A percentile compares a stretch with the other conserved stretches of the same genome.
Conservation (phyloP, 2,888 invertebrate species). For the Heliconius cydno region DNA sequence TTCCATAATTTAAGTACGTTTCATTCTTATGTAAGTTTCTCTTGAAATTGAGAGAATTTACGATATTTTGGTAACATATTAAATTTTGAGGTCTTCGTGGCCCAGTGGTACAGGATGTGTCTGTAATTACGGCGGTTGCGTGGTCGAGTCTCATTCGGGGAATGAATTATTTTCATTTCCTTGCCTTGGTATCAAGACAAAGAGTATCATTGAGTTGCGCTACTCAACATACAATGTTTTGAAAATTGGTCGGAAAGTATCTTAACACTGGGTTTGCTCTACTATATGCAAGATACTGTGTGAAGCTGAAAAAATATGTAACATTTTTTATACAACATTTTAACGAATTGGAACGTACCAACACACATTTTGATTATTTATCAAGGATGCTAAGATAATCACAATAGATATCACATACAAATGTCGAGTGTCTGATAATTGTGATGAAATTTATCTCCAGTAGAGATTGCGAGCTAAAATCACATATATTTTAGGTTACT, state of each 20-base stretch:
- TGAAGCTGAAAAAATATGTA: background rate
- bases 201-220: background rate
- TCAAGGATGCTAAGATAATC: slow-evolving; percentile 12
- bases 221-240: too few relatives aligned
- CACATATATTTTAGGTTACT: background rate
- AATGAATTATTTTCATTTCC: background rate
- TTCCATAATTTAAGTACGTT: background rate
- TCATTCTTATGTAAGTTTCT: background rate
- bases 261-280: background rate
- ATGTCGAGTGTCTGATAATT: slow-evolving; percentile 23
- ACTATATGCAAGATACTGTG: background rate
- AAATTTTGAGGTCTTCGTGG: too few relatives aligned
- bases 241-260: background rate
- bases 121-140: background rate
- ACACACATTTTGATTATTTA: slow-evolving; percentile 15
- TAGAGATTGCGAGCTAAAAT: background rate
- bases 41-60: background rate
- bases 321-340: background rate
- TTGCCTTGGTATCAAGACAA: background rate
- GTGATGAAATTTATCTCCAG: slow-evolving; percentile 21
- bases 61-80: too few relatives aligned
- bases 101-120: background rate
- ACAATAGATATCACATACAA: slow-evolving; percentile 10
- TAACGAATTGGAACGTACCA: background rate
- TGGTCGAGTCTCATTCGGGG: background rate